Percentiles rank a stretch among this genome's conserved stretches.
Evolutionary conservation across 2,797 vertebrate genomes (phyloP).

Genomic region (Aldrovandia affinis): DNA sequence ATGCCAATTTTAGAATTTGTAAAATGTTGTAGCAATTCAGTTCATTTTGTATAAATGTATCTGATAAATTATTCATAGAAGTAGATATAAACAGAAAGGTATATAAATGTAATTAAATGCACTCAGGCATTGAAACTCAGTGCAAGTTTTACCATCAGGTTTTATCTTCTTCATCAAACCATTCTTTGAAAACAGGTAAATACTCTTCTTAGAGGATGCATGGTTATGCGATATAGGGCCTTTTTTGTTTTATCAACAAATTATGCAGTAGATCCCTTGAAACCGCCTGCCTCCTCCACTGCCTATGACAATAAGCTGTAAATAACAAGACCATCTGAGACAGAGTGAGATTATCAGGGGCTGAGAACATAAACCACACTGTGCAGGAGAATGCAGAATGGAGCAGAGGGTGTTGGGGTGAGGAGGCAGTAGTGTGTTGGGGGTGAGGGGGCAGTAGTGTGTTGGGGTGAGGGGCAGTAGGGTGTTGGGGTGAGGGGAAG

Average conservation of each 20-base stretch:
- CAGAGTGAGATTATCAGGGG: neutral
- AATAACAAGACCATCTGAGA: constrained; percentile 15
- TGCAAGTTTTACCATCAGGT: constrained; percentile 21
- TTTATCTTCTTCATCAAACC: constrained; percentile 6
- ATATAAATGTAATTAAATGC: neutral
- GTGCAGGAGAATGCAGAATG: neutral
- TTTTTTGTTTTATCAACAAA: constrained; percentile 16
- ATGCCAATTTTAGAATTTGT: neutral
- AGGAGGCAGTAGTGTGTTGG: no score
- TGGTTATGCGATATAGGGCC: constrained; percentile 16
- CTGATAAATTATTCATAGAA: neutral
- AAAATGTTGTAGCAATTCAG: neutral
- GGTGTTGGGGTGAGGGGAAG: no score
- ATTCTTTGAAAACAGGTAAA: constrained; percentile 21
- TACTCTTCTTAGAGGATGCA: neutral
- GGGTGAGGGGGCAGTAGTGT: no score
- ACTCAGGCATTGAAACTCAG: constrained; percentile 18
- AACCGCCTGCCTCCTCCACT: constrained; percentile 24
- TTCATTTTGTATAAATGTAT: neutral
- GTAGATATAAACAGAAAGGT: neutral
- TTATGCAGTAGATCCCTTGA: constrained; percentile 21
- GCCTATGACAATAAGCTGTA: constrained; percentile 20
- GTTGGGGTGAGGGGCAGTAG: no score
- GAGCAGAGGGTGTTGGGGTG: no score
- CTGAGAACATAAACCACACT: neutral